These are phyloP conservation scores for Acrocephalus kingi DNA, from an alignment of 2,113 vertebrate species.

Conservation along the genomic window DNA sequence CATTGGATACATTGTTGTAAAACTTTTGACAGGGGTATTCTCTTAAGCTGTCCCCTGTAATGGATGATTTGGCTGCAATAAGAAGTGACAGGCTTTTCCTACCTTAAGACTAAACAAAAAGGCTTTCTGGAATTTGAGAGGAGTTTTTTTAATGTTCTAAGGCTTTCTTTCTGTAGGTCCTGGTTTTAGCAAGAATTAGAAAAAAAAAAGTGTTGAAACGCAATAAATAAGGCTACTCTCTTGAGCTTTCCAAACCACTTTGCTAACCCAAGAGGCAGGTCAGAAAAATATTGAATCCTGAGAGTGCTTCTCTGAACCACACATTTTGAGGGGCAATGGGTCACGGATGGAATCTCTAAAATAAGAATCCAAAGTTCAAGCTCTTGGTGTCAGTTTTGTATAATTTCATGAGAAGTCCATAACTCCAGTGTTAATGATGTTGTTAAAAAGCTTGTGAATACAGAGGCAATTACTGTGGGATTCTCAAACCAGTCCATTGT, in stretches of 20 bases:
- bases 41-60: not conserved
- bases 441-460: constrained; percentile 14
- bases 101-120: not conserved
- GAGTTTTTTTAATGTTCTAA: not conserved
- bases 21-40: not conserved
- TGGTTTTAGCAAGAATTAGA: not conserved
- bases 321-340: constrained; percentile 8
- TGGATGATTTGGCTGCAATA: not conserved
- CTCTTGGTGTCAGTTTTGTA: constrained; percentile 3
- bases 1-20: not conserved
- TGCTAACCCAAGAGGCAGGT: constrained; percentile 22
- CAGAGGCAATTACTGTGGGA: not conserved
- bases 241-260: constrained; percentile 15
- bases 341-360: constrained; percentile 29
- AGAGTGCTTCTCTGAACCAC: constrained; percentile 5
- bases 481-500: constrained; percentile 29
- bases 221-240: constrained; percentile 13
- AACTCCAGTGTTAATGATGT: constrained; percentile 8
- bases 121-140: not conserved
- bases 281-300: constrained; percentile 40
- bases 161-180: not conserved
- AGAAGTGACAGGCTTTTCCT: constrained; percentile 10
- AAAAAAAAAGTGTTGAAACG: constrained; percentile 27
- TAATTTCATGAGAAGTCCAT: not conserved
- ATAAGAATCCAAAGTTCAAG: constrained; percentile 40